Conservation (phyloP, 2,888 invertebrate species). For the Cephus rjabovi region DNA sequence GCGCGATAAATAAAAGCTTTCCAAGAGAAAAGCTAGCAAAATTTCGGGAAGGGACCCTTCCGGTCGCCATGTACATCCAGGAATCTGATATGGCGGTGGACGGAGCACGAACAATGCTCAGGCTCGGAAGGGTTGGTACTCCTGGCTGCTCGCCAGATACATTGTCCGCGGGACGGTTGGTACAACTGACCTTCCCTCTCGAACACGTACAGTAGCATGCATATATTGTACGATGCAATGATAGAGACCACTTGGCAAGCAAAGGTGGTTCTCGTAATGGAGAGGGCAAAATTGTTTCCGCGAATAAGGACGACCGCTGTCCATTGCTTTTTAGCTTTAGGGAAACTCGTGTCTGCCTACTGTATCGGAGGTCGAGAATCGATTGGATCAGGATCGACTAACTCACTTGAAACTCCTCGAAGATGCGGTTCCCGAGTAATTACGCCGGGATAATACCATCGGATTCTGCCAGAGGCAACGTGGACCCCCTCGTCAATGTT, state of each 20-base stretch:
- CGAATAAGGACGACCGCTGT: slow-evolving; percentile 13
- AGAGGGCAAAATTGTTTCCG: slow-evolving; percentile 40
- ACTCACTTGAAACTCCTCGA: not conserved
- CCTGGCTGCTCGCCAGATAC: slow-evolving; percentile 54
- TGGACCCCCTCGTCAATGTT: not conserved
- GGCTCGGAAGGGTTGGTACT: slow-evolving; percentile 52
- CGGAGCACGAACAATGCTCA: slow-evolving; percentile 52
- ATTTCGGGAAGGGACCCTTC: slow-evolving; percentile 37
- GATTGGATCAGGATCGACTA: not conserved
- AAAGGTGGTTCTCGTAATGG: slow-evolving; percentile 33
- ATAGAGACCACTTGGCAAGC: slow-evolving; percentile 47
- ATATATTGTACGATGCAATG: slow-evolving; percentile 44
- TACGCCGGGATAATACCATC: not conserved
- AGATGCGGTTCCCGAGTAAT: slow-evolving; percentile 3
- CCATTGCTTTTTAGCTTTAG: not conserved
- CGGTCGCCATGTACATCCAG: slow-evolving; percentile 35
- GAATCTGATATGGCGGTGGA: slow-evolving; percentile 44
- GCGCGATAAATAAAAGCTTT: not conserved
- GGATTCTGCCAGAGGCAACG: not conserved
- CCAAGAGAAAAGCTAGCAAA: slow-evolving; percentile 13
- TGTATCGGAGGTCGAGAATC: not conserved
- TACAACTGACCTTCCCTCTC: slow-evolving; percentile 48
- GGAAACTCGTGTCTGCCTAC: not conserved
- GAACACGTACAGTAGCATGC: slow-evolving; percentile 24
- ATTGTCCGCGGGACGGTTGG: slow-evolving; percentile 51